Evolutionary conservation across 2,113 vertebrate species (phyloP).

Genomic region (Bubo blakistoni): DNA sequence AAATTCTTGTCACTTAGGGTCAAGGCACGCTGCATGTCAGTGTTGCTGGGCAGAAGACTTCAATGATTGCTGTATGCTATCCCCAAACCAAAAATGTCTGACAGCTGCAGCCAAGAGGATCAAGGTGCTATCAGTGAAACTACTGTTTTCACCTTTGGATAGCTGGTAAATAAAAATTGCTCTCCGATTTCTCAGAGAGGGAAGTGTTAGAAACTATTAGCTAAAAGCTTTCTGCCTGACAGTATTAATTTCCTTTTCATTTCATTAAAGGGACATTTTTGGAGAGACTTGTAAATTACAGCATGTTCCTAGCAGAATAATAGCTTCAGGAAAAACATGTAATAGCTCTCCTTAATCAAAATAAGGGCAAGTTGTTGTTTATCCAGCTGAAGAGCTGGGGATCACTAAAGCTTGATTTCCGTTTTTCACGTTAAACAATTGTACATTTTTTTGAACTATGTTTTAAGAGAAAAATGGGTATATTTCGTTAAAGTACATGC

Average conservation of each 20-base stretch:
- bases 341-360: slow-evolving; percentile 75
- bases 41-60: background rate
- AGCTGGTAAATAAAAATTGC: slow-evolving; percentile 61
- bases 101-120: background rate
- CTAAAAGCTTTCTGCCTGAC: slow-evolving; percentile 64
- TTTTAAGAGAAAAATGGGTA: background rate
- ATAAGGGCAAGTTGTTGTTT: slow-evolving; percentile 68
- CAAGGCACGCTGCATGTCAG: background rate
- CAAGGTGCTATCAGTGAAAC: slow-evolving; percentile 9
- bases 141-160: slow-evolving; percentile 45
- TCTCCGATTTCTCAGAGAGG: slow-evolving; percentile 39
- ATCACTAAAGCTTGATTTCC: slow-evolving; percentile 35
- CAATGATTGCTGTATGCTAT: background rate
- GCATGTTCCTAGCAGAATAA: slow-evolving; percentile 61
- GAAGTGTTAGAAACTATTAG: slow-evolving; percentile 63
- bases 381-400: slow-evolving; percentile 55
- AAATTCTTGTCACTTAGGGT: background rate
- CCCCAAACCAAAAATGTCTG: background rate
- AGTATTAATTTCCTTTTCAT: slow-evolving; percentile 74
- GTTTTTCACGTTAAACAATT: background rate
- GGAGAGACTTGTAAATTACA: slow-evolving; percentile 71
- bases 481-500: background rate
- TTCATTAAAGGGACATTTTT: slow-evolving; percentile 71
- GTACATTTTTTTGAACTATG: background rate
- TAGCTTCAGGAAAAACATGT: slow-evolving; percentile 69